Base-by-base conservation (phyloP, 2,797 vertebrate genomes). In the Perodicticus potto region DNA sequence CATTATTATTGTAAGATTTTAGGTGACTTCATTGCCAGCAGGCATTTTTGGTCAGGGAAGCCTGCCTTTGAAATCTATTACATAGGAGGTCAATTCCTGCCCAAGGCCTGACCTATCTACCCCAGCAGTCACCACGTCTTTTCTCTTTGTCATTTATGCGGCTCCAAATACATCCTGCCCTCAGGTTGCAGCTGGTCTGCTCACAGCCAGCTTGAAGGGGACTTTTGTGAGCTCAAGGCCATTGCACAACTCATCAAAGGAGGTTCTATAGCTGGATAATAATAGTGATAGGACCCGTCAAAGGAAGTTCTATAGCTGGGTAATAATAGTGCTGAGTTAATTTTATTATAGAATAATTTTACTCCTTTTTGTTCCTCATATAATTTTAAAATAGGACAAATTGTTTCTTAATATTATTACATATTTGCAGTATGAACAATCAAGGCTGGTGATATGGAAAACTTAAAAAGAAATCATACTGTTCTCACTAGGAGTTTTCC, bases 391-490 rank as follows among this genome's bases (percentile, higher is more conserved):
- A 84, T 34, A 63, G n/a, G 94, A 78, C 94, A 84, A 70, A 70
- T 73, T 69, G 95, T 83, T 34, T 73, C 87, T 93, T 37, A 88
- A 12, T 97, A 97, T 57, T 97, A 95, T 49, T 49, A 49, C 45
- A 61, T 65, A 94, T 61, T 93, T 95, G 93, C 37, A 96, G 93
- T 87, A 96, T 59, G 95, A 98, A 97, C 95, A 97, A 96, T 93
- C 32, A 95, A 94, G 78, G 78, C 85, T 97, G 91, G 89, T 95
- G 59, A 93, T 74, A 95, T 20, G 97, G 92, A 70, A 94, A 85
- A 96, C 61, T 87, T 96, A 49, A 49, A 49, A 49, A 53, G 40
- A 34, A 65, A 34, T 29, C 17, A 43, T 0, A 49, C 49, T 13
- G 37, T n/a, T 17, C 34, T 37, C 53, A 19, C 11, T 65, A 61